Percentiles rank a stretch among this genome's conserved stretches.
phyloP scores from a whole-genome alignment of 2,113 vertebrate genomes.

The Sinocyclocheilus anshuiensis region DNA sequence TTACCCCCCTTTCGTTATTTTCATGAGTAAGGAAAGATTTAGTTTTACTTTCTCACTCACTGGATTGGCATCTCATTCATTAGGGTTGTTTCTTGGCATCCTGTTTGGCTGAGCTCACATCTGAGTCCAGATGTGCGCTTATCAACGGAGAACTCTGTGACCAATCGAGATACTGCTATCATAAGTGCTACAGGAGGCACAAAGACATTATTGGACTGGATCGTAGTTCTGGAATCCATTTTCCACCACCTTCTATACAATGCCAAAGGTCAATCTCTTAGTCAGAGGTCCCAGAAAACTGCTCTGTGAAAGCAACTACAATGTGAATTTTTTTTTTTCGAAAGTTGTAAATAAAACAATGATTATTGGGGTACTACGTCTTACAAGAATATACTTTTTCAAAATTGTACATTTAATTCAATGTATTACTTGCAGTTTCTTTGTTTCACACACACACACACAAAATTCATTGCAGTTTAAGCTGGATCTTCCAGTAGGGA shows the following conservation, averaged over 20 bases:
- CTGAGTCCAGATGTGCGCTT: constrained; percentile 36
- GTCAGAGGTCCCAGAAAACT: background rate
- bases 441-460: too few relatives aligned
- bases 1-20: constrained; percentile 23
- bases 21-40: background rate
- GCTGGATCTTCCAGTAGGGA: background rate
- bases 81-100: constrained; percentile 39
- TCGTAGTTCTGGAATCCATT: background rate
- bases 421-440: too few relatives aligned
- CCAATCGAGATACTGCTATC: background rate
- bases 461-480: background rate
- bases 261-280: constrained; percentile 7
- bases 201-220: background rate
- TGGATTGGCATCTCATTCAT: constrained; percentile 48
- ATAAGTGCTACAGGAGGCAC: background rate
- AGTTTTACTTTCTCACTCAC: constrained; percentile 15
- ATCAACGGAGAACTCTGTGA: constrained; percentile 38
- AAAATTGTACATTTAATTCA: too few relatives aligned
- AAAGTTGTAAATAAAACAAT: too few relatives aligned
- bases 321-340: too few relatives aligned
- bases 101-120: constrained; percentile 36
- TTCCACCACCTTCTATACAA: background rate
- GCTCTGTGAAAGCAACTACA: background rate
- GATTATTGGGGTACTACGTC: too few relatives aligned
- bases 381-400: too few relatives aligned